Conservation (phyloP, 2,797 vertebrate genomes). For the Falco rusticolus region DNA sequence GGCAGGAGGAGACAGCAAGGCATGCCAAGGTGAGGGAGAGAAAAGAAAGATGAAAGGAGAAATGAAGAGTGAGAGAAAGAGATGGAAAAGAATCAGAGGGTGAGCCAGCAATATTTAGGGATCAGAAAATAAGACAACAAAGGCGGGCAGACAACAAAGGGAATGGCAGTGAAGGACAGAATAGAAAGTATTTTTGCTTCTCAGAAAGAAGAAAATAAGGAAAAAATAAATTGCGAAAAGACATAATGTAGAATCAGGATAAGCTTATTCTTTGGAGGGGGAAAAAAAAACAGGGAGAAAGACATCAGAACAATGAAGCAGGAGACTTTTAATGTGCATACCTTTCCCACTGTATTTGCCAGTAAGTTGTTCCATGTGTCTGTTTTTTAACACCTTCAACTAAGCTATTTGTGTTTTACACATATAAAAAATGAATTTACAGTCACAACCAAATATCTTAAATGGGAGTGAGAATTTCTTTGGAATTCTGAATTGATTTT, state of each 20-base stretch:
- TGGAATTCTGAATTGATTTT: not conserved
- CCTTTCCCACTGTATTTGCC: not conserved
- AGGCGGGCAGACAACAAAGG: not conserved
- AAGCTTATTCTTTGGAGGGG: not conserved
- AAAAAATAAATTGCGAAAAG: not conserved
- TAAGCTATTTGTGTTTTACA: not conserved
- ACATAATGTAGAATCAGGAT: not conserved
- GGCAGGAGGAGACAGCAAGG: not conserved
- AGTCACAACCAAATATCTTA: not conserved
- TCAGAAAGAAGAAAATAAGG: not conserved
- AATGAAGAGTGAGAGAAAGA: slow-evolving; percentile 2
- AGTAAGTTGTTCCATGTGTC: not conserved
- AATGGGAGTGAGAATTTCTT: not conserved
- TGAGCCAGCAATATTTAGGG: not conserved
- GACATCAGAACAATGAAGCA: not conserved
- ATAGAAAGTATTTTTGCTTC: not conserved
- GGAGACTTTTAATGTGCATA: not conserved
- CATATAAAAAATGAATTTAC: not conserved
- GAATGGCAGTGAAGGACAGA: not conserved
- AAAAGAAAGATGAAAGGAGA: not conserved
- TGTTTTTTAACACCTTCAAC: not conserved
- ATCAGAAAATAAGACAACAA: not conserved
- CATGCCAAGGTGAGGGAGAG: not conserved
- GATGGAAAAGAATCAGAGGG: not conserved
- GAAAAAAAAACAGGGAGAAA: not conserved